Base-by-base conservation (phyloP, 2,797 vertebrate species). In the Mormyrops attenuatus region DNA sequence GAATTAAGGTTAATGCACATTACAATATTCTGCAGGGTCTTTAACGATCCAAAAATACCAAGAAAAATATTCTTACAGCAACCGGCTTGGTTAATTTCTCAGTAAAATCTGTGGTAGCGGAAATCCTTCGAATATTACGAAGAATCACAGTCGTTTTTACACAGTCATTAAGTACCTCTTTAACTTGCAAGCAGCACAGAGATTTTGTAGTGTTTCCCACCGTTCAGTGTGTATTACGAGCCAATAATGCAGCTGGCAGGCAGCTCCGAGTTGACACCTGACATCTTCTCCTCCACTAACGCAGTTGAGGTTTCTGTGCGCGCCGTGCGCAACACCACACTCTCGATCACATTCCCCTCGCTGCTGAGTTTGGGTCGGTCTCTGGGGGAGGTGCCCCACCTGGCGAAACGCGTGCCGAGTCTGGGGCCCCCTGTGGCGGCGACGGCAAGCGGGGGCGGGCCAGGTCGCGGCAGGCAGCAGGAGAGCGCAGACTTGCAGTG, bases 401-500 rank as follows among this genome's bases (percentile, higher is more conserved):
- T 94, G n/a, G 94, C 91, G 92, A 95, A 96, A 88, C 94, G 95
- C 66, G 96, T 93, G 8, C 86, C 94, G 66, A 94, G 66, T 50
- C 93, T 92, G 1, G 95, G 94, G 0, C 77, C 93, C 84, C 84
- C 93, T 2, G 2, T 90, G 0, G 88, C 87, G 0, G n/a, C n/a
- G 8, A 22, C 8, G 11, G 66, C 13, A 0, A 69, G 66, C 0
- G 66, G 85, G 77, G 89, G 92, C 86, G 91, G 94, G 89, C 88
- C 90, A 0, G 93, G 93, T 38, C 94, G 94, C 0, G 90, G 89
- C 60, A 95, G 88, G 90, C 95, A 96, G 9, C 91, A 89, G 8
- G 95, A 96, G 7, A 97, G 93, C 0, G 96, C 94, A 17, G 96
- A 94, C 88, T 96, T 88, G 69, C 96, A 97, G 92, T 95, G 96